Conservation (phyloP, 1,140 invertebrate genomes). For the Drosophila triauraria region DNA sequence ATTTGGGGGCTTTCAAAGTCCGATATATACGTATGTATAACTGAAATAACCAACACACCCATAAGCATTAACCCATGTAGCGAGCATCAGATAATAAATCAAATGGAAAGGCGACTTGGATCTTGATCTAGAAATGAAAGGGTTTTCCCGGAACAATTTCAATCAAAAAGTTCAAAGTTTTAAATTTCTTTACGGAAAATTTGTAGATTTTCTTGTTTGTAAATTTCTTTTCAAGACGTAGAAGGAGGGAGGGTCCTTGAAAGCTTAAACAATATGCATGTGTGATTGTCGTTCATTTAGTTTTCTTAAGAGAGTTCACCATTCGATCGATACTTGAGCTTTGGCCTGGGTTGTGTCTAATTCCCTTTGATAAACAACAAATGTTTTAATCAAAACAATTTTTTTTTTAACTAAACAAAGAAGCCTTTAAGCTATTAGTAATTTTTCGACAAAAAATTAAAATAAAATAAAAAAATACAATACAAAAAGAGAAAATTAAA, state of each 20-base stretch:
- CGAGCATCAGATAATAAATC: conserved; percentile 21
- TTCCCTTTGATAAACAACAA: conserved; percentile 16
- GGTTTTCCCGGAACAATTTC: not conserved
- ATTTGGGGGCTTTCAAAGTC: conserved; percentile 22
- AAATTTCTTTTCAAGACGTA: not conserved
- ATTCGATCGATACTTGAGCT: conserved; percentile 28
- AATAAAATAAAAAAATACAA: conserved; percentile 1
- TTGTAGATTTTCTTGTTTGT: not conserved
- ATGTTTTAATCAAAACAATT: conserved; percentile 9
- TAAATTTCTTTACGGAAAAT: not conserved
- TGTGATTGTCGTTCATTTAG: not conserved
- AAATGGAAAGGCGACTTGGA: conserved; percentile 13
- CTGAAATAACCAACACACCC: conserved; percentile 21
- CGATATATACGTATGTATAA: conserved; percentile 11
- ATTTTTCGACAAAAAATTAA: conserved; percentile 31
- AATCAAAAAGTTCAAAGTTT: conserved; percentile 6
- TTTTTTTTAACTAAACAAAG: conserved; percentile 23
- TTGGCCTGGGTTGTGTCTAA: conserved; percentile 47
- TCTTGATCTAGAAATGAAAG: not conserved
- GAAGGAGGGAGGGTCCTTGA: too few species aligned
- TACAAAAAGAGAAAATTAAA: conserved; percentile 3
- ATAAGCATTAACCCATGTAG: conserved; percentile 33
- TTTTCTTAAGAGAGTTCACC: conserved; percentile 5
- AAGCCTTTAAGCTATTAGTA: conserved; percentile 49
- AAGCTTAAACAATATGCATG: not conserved